Percentiles rank a stretch among this genome's conserved stretches.
phyloP scores from a whole-genome alignment of 2,113 vertebrate genomes.

The Menidia beryllina region DNA sequence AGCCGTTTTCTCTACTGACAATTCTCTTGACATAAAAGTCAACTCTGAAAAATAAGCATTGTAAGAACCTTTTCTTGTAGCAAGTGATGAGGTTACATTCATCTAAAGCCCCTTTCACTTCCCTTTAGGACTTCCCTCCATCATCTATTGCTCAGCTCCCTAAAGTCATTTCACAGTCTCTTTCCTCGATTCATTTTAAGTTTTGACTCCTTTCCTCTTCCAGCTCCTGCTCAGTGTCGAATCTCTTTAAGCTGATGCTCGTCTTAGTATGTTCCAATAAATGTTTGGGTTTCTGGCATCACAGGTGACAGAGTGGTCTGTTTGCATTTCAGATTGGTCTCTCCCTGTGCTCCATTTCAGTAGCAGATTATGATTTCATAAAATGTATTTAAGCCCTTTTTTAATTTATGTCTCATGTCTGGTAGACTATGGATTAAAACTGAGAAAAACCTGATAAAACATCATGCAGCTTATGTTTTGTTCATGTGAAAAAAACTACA shows the following conservation, averaged over 20 bases:
- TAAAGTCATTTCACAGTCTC: constrained; percentile 51
- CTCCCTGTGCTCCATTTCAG: not conserved
- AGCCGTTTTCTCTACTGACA: not conserved
- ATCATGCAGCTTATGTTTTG: no score
- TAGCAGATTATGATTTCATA: not conserved
- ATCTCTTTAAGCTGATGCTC: constrained; percentile 21
- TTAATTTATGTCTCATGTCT: not conserved
- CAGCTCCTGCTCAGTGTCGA: constrained; percentile 32
- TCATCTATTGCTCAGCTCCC: constrained; percentile 47
- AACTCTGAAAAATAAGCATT: constrained; percentile 24
- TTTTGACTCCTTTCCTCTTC: constrained; percentile 21
- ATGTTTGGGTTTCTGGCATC: constrained; percentile 1
- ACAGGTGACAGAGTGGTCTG: not conserved
- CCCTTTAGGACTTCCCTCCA: constrained; percentile 27
- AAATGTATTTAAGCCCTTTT: not conserved
- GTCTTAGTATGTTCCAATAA: constrained; percentile 15
- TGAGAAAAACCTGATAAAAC: no score
- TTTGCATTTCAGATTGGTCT: constrained; percentile 3
- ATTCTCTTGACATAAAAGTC: constrained; percentile 27
- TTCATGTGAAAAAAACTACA: no score
- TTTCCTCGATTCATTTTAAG: constrained; percentile 25
- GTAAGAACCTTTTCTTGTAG: constrained; percentile 33
- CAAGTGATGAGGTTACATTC: constrained; percentile 29
- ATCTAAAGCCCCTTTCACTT: constrained; percentile 34
- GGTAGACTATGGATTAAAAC: no score